These are phyloP conservation scores for Phymanthus crucifer DNA, from an alignment of 92 coral and sea anemone genomes.

Conservation along the genomic window DNA sequence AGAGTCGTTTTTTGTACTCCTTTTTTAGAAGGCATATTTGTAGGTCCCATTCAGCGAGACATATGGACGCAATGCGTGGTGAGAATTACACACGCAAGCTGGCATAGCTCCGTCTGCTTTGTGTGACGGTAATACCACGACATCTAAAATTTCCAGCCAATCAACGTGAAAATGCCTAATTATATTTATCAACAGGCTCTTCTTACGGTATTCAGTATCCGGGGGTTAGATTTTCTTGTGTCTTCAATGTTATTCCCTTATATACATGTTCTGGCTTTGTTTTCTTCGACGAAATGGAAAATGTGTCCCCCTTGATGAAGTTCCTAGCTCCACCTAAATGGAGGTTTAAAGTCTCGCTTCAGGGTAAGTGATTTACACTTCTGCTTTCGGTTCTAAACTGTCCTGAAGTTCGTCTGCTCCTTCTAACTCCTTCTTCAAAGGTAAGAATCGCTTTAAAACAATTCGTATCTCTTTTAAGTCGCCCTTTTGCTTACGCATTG, in stretches of 20 bases:
- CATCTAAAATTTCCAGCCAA: neutral
- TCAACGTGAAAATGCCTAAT: neutral
- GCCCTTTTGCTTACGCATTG: neutral
- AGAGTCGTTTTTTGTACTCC: neutral
- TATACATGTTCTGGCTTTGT: neutral
- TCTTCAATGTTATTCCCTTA: neutral
- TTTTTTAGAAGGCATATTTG: neutral
- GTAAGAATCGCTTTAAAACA: neutral
- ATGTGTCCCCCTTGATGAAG: neutral
- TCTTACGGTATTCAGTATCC: neutral
- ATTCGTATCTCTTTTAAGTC: neutral
- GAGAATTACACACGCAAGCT: neutral
- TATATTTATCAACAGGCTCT: neutral
- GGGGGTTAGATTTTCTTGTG: neutral
- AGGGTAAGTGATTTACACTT: neutral
- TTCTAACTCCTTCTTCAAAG: neutral
- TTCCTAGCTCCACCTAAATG: neutral
- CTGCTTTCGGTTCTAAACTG: neutral
- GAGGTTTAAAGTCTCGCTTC: neutral
- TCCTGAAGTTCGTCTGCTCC: neutral
- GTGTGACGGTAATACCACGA: neutral
- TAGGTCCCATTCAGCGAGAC: neutral
- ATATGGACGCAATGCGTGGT: neutral
- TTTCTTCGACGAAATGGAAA: neutral
- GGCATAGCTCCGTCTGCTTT: neutral